A percentile compares a stretch with the other conserved stretches of the same genome.
Conservation (phyloP, 2,113 vertebrate species). For the Sphyrna mokarran region DNA sequence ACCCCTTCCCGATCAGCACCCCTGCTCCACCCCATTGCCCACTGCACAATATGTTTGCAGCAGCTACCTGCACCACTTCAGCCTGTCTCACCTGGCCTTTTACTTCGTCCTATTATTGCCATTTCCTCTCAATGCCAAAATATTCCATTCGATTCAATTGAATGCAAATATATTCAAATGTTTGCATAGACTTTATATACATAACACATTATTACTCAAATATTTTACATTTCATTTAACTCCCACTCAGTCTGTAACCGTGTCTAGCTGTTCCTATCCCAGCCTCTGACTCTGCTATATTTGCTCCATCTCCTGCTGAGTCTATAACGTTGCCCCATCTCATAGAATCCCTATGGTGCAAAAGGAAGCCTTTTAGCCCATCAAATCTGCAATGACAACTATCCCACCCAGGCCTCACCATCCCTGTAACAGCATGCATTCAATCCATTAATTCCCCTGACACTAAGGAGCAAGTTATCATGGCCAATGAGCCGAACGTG, state of each 20-base stretch:
- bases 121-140: too few species aligned
- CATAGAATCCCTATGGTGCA: too few species aligned
- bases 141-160: too few species aligned
- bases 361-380: too few species aligned
- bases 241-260: background rate
- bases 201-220: background rate
- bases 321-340: background rate
- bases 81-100: background rate
- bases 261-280: background rate
- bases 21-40: background rate
- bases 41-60: background rate
- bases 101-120: background rate
- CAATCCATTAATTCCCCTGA: too few species aligned
- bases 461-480: too few species aligned
- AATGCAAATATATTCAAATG: background rate
- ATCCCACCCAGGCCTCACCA: too few species aligned
- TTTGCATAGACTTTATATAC: background rate
- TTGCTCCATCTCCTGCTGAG: background rate
- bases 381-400: too few species aligned
- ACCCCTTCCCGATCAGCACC: background rate
- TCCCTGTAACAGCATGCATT: too few species aligned
- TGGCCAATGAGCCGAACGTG: too few species aligned
- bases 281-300: background rate
- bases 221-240: background rate
- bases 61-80: background rate